A percentile compares a stretch with the other conserved stretches of the same genome.
Conservation (phyloP, 1,140 invertebrate genomes). For the Grapholita molesta region DNA sequence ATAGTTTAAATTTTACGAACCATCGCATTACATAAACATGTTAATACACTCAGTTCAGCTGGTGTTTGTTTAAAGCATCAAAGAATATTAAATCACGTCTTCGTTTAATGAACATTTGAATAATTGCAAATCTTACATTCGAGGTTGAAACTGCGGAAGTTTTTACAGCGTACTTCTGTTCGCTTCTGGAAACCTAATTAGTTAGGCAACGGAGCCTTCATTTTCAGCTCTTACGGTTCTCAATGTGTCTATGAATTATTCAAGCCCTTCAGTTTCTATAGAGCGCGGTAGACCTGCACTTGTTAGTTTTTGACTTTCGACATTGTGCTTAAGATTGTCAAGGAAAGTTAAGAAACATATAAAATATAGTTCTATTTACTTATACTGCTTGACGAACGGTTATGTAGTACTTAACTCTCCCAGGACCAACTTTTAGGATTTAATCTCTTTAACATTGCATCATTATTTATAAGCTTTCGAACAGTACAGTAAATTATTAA, state of each 20-base stretch:
- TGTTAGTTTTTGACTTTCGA: too few species aligned
- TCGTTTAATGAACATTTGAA: not conserved
- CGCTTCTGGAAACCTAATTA: not conserved
- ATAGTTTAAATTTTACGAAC: not conserved
- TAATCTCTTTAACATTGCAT: too few species aligned
- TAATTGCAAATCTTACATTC: not conserved
- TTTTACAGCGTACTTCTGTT: not conserved
- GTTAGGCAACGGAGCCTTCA: slow-evolving; percentile 14
- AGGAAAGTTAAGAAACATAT: too few species aligned
- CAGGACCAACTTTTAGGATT: too few species aligned
- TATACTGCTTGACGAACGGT: too few species aligned
- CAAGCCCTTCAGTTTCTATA: not conserved
- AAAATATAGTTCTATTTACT: too few species aligned
- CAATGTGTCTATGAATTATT: slow-evolving; percentile 14
- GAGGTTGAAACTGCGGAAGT: not conserved
- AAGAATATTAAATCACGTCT: not conserved
- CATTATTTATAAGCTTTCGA: too few species aligned
- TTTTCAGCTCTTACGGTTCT: slow-evolving; percentile 11
- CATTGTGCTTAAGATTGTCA: too few species aligned
- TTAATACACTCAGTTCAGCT: not conserved
- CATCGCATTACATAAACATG: not conserved
- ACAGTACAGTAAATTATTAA: too few species aligned
- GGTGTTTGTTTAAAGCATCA: not conserved
- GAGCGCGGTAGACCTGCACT: not conserved
- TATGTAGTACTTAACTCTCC: too few species aligned